phyloP scores from a whole-genome alignment of 2,888 invertebrate species.

The Allygus modestus region DNA sequence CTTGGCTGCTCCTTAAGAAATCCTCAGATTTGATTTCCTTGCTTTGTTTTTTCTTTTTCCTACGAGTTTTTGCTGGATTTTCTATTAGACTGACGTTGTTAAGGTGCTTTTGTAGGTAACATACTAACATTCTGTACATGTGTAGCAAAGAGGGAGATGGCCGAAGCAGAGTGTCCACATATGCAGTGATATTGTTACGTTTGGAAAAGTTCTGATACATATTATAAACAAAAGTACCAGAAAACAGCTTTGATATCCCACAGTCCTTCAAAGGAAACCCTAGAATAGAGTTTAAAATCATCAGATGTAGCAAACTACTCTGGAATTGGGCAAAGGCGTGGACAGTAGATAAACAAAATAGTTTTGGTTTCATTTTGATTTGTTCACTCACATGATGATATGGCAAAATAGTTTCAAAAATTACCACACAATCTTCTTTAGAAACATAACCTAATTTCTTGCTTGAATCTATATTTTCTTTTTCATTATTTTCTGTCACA shows the following conservation, averaged over 20 bases:
- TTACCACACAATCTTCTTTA: slow-evolving; percentile 79
- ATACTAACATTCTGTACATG: slow-evolving; percentile 69
- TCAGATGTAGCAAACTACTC: slow-evolving; percentile 79
- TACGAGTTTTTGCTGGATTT: slow-evolving; percentile 50
- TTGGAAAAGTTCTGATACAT: slow-evolving; percentile 80
- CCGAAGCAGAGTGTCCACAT: slow-evolving; percentile 74
- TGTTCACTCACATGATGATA: slow-evolving; percentile 80
- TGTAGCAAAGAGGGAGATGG: slow-evolving; percentile 73
- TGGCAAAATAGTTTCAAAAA: slow-evolving; percentile 78
- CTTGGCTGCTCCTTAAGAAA: neutral
- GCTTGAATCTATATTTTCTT: slow-evolving; percentile 72
- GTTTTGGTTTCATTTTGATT: slow-evolving; percentile 77
- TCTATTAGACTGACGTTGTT: neutral
- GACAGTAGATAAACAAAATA: slow-evolving; percentile 78
- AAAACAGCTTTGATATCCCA: slow-evolving; percentile 81
- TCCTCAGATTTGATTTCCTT: slow-evolving; percentile 22
- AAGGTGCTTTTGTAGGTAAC: neutral
- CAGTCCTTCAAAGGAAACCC: slow-evolving; percentile 78
- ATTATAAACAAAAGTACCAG: slow-evolving; percentile 88
- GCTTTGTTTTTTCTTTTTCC: slow-evolving; percentile 51
- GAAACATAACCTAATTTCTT: slow-evolving; percentile 77
- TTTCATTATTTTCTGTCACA: neutral
- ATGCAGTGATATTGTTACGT: slow-evolving; percentile 77
- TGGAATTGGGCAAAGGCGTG: slow-evolving; percentile 84
- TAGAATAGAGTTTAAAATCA: slow-evolving; percentile 82